These are phyloP conservation scores for Otus sunia DNA, from an alignment of 2,113 vertebrate species.

Conservation along the genomic window DNA sequence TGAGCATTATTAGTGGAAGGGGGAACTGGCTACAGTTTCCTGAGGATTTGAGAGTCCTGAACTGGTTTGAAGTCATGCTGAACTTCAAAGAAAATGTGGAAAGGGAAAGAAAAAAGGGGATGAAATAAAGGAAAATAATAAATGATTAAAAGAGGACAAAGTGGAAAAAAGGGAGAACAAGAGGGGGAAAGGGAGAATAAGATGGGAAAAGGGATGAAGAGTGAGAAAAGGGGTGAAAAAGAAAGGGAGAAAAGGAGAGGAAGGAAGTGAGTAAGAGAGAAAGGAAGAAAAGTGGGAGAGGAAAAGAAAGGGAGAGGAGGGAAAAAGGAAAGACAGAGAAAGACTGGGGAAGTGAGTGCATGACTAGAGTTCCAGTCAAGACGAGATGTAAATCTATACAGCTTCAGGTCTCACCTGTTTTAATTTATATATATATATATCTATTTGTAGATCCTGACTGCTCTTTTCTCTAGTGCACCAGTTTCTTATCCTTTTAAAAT, in stretches of 20 bases:
- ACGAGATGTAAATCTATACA: accelerated
- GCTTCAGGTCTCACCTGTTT: background rate
- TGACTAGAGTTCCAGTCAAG: background rate
- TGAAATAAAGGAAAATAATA: background rate
- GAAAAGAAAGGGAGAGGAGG: background rate
- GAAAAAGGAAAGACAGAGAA: background rate
- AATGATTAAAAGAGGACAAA: background rate
- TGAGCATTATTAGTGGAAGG: accelerated
- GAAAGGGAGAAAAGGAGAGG: background rate
- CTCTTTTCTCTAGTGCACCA: background rate
- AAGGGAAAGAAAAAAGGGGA: background rate
- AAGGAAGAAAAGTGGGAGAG: background rate
- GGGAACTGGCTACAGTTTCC: background rate
- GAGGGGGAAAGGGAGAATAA: background rate
- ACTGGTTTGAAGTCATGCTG: background rate
- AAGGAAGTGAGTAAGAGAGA: background rate
- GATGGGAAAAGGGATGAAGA: background rate
- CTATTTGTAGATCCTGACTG: background rate
- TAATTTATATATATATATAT: background rate
- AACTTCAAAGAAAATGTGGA: background rate
- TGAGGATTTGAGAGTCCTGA: background rate
- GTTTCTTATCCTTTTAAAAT: background rate
- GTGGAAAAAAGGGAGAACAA: background rate
- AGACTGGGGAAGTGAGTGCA: background rate
- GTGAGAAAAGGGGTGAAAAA: background rate